Evolutionary conservation across 2,113 vertebrate species (phyloP).

Genomic region (Steatornis caripensis): DNA sequence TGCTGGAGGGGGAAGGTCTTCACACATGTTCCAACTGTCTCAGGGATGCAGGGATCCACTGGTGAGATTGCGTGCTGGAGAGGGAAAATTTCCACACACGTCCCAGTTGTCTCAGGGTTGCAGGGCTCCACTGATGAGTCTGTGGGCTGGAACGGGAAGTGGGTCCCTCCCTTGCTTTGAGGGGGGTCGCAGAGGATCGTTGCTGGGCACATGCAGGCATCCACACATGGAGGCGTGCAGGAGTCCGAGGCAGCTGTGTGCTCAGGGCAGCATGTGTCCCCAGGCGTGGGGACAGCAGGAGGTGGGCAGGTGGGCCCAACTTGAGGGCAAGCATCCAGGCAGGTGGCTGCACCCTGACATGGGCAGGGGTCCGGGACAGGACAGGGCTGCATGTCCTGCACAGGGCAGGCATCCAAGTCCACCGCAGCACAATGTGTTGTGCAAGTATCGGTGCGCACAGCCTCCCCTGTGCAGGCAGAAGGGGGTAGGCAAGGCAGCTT

Average conservation of each 20-base stretch:
- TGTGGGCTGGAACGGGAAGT: not conserved
- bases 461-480: not conserved
- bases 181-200: not conserved
- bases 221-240: not conserved
- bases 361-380: not conserved
- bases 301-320: not conserved
- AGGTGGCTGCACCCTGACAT: not conserved
- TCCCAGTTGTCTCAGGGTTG: not conserved
- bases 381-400: not conserved
- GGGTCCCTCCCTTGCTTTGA: not conserved
- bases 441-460: fast-evolving
- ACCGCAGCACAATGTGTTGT: fast-evolving
- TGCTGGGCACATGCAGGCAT: not conserved
- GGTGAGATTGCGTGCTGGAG: not conserved
- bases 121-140: not conserved
- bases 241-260: not conserved
- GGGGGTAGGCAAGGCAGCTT: not conserved
- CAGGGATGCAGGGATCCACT: not conserved
- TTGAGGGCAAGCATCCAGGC: not conserved
- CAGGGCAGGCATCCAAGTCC: not conserved
- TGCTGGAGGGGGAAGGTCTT: not conserved
- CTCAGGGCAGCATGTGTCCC: not conserved
- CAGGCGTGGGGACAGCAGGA: fast-evolving
- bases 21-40: fast-evolving
- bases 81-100: not conserved